Conservation (phyloP, 2,888 invertebrate species). For the Apodemia zela region DNA sequence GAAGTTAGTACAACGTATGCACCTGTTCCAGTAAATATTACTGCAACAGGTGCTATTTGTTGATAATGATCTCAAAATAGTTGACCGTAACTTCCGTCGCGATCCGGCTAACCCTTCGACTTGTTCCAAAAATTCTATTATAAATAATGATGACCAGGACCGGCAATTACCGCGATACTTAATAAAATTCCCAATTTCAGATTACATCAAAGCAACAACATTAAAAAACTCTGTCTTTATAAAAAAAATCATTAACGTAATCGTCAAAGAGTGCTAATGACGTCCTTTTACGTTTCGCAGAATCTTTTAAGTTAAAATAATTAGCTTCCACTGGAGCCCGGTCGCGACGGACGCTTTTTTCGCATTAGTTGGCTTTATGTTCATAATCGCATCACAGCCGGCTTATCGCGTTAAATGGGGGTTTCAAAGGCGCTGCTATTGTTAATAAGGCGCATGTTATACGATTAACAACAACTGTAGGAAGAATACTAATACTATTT, state of each 20-base stretch:
- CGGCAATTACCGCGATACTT: not conserved
- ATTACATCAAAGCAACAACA: not conserved
- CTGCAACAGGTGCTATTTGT: too few species aligned
- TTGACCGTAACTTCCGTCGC: too few species aligned
- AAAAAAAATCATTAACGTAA: slow-evolving; percentile 19
- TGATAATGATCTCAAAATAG: too few species aligned
- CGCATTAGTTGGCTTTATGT: slow-evolving; percentile 1
- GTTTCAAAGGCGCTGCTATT: not conserved
- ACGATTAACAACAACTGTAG: too few species aligned
- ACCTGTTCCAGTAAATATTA: too few species aligned
- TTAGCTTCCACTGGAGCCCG: not conserved
- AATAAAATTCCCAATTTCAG: not conserved
- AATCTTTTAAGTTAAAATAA: slow-evolving; percentile 13
- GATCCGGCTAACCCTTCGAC: not conserved
- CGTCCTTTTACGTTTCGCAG: slow-evolving; percentile 18
- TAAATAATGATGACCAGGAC: not conserved
- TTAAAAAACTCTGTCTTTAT: slow-evolving; percentile 4
- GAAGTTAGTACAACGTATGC: too few species aligned
- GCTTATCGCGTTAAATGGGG: not conserved
- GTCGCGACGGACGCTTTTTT: slow-evolving; percentile 6
- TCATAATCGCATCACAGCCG: not conserved
- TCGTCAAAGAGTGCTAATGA: slow-evolving; percentile 20
- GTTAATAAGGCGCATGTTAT: not conserved
- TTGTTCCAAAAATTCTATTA: not conserved
- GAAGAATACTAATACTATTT: too few species aligned